A percentile compares a stretch with the other conserved stretches of the same genome.
These are phyloP conservation scores for Trachurus trachurus DNA, from an alignment of 2,797 vertebrate genomes.

Conservation along the genomic window DNA sequence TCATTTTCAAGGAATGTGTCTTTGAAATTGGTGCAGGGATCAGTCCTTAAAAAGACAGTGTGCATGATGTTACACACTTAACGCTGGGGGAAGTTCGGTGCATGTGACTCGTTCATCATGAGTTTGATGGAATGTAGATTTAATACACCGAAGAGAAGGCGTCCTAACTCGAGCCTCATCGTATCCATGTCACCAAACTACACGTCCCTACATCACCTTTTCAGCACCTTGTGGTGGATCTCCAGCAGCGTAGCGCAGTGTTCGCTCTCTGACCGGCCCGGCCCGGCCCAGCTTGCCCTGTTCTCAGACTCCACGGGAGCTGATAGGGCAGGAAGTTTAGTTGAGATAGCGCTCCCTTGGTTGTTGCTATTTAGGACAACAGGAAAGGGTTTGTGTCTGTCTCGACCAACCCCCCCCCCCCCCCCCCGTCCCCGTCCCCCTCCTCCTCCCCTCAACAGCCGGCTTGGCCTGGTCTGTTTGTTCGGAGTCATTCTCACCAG, in stretches of 20 bases:
- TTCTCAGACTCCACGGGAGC: slow-evolving; percentile 63
- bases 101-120: not conserved
- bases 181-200: not conserved
- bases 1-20: slow-evolving; percentile 44
- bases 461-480: slow-evolving; percentile 72
- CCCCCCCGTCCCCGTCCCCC: slow-evolving; percentile 15
- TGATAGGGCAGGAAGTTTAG: slow-evolving; percentile 72
- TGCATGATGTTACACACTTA: not conserved
- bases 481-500: slow-evolving; percentile 69
- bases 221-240: slow-evolving; percentile 22
- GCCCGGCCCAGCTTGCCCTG: slow-evolving; percentile 12
- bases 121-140: not conserved
- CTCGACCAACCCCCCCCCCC: slow-evolving; percentile 43
- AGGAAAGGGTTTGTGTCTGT: slow-evolving; percentile 80
- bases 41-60: slow-evolving; percentile 2
- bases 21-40: slow-evolving; percentile 18
- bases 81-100: not conserved
- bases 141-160: not conserved
- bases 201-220: not conserved
- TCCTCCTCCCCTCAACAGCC: slow-evolving; percentile 8
- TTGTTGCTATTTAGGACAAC: slow-evolving; percentile 82
- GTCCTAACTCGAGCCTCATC: not conserved
- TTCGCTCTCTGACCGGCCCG: slow-evolving; percentile 37
- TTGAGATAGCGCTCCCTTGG: slow-evolving; percentile 67
- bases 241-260: slow-evolving; percentile 12